Conservation (phyloP, 2,113 vertebrate genomes). For the Oryctolagus cuniculus region mOryCun1.1 NC_091433.1:129949001-129949500, state of each 20-base stretch:
- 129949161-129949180: neutral
- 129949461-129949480: constrained; percentile 60
- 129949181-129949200: neutral
- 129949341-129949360: neutral
- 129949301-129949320: neutral
- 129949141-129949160: neutral
- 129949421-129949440: neutral
- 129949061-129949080: neutral
- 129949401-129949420: constrained; percentile 48
- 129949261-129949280: constrained; percentile 11
- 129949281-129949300: neutral
- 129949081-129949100: neutral
- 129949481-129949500: constrained; percentile 77
- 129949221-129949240: constrained; percentile 21
- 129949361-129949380: neutral
- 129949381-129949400: neutral
- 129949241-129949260: neutral
- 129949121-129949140: neutral
- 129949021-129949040: neutral
- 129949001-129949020: neutral
- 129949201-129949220: constrained; percentile 26
- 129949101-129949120: neutral
- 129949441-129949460: constrained; percentile 35
- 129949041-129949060: neutral
- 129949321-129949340: neutral